phyloP scores from a whole-genome alignment of 2,113 vertebrate species.

The Anhinga rufa region DNA sequence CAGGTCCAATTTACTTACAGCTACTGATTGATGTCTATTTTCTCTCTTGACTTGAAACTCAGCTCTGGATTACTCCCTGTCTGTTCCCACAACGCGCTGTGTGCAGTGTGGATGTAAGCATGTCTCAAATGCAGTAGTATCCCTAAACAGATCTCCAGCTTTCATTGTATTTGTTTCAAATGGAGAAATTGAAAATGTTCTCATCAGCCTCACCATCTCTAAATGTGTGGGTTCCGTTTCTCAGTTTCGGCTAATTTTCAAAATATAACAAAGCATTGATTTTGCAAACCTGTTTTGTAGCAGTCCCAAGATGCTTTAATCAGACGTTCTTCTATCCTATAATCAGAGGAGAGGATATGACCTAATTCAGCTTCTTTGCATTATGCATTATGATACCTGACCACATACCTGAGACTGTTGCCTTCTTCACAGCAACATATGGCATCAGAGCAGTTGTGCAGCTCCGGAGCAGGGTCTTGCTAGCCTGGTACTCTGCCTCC shows the following conservation, averaged over 20 bases:
- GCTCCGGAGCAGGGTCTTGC: background rate
- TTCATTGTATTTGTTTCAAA: background rate
- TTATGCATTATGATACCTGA: conserved; percentile 27
- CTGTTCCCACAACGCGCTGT: background rate
- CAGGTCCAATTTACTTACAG: conserved; percentile 65
- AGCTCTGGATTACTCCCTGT: background rate
- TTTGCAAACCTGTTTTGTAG: conserved; percentile 2
- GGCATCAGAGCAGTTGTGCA: background rate
- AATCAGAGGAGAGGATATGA: conserved; percentile 32
- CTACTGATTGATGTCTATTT: conserved; percentile 52
- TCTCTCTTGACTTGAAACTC: background rate
- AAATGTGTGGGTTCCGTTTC: background rate
- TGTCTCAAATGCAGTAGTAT: background rate
- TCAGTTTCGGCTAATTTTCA: background rate
- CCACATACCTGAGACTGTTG: background rate
- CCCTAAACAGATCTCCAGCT: background rate
- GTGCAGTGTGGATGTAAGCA: background rate
- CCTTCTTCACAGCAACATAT: background rate
- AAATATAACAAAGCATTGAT: conserved; percentile 7
- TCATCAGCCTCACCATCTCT: background rate
- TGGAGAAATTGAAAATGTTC: background rate
- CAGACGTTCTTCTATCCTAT: background rate
- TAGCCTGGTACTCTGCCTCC: background rate
- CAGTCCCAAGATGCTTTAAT: background rate
- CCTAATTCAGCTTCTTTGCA: background rate